Conservation (phyloP, 2,113 vertebrate genomes). For the Parotia lawesii region DNA sequence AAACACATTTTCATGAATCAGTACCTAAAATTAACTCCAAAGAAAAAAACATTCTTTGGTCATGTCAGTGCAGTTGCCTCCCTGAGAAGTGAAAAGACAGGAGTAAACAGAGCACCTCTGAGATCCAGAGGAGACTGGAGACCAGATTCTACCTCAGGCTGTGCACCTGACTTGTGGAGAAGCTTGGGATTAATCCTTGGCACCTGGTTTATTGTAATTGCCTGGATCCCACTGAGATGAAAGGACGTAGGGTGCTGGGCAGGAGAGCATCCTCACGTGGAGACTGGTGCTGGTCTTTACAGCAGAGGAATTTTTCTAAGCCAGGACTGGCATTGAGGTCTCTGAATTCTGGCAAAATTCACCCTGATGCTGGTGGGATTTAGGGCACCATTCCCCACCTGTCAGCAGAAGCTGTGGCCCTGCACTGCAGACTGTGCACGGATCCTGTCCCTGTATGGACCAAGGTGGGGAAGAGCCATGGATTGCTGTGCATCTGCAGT, state of each 20-base stretch:
- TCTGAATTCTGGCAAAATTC: background rate
- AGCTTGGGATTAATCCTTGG: background rate
- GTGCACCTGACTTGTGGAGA: background rate
- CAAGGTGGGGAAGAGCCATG: background rate
- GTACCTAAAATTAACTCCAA: background rate
- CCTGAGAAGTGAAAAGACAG: background rate
- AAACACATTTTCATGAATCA: background rate
- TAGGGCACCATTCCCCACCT: background rate
- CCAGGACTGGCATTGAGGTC: background rate
- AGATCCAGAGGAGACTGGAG: background rate
- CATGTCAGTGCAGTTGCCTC: background rate
- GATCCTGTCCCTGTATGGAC: background rate
- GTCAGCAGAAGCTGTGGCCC: background rate
- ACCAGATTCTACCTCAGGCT: background rate
- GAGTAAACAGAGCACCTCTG: background rate
- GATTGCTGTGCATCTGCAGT: background rate
- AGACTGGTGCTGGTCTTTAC: background rate
- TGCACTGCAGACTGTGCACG: background rate
- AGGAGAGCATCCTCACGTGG: background rate
- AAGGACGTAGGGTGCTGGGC: background rate
- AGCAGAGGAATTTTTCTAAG: background rate
- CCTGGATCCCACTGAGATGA: background rate
- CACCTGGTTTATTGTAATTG: background rate
- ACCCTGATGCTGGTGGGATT: background rate
- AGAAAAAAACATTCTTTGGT: background rate